phyloP scores from a whole-genome alignment of 2,888 invertebrate species.

The Epistrophe eligans region DNA sequence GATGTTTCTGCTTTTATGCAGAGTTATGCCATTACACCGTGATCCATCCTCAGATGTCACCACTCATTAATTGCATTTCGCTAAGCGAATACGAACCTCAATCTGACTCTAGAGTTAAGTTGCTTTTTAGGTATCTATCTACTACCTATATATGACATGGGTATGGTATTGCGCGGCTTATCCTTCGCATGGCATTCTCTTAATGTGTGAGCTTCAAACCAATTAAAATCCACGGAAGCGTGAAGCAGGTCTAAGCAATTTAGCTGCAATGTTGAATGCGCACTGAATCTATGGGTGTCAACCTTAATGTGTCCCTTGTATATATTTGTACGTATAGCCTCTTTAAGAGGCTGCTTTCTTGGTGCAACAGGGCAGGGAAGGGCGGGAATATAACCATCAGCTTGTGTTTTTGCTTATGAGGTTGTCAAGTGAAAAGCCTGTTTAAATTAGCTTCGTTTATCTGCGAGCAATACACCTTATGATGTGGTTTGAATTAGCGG shows the following conservation, averaged over 20 bases:
- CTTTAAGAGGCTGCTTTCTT: background rate
- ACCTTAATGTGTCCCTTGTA: constrained; percentile 12
- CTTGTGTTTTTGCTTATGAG: constrained; percentile 49
- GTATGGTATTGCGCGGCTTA: constrained; percentile 18
- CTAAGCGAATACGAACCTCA: constrained; percentile 37
- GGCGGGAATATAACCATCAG: constrained; percentile 1
- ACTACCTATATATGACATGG: background rate
- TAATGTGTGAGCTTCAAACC: constrained; percentile 76
- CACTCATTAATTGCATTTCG: constrained; percentile 77
- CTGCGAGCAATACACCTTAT: constrained; percentile 53
- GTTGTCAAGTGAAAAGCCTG: constrained; percentile 63
- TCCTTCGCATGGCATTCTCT: constrained; percentile 61
- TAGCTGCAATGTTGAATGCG: constrained; percentile 74
- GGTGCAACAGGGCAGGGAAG: background rate
- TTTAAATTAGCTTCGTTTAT: constrained; percentile 75
- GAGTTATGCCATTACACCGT: constrained; percentile 48
- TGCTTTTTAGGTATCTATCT: constrained; percentile 4
- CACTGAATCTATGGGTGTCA: constrained; percentile 59
- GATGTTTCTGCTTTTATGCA: constrained; percentile 35
- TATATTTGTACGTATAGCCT: background rate
- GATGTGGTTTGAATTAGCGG: constrained; percentile 43
- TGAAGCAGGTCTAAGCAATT: constrained; percentile 77
- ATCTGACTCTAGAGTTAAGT: constrained; percentile 24
- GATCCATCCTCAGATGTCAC: constrained; percentile 76
- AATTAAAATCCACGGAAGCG: constrained; percentile 77